These are phyloP conservation scores for Hylaea fasciaria DNA, from an alignment of 2,888 invertebrate genomes.

Conservation along the genomic window DNA sequence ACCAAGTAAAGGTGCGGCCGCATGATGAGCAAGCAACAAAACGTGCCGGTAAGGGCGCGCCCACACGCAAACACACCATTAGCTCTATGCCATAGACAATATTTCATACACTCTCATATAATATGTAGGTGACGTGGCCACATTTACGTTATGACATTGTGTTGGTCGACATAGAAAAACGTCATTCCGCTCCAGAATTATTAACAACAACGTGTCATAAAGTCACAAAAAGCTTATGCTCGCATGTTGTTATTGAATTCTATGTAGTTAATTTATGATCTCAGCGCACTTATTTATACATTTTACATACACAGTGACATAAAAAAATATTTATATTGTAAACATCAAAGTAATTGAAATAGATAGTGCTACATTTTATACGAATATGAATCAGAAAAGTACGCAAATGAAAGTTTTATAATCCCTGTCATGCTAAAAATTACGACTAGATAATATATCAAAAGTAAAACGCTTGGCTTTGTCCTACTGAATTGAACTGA, in stretches of 20 bases:
- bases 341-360: conserved; percentile 32
- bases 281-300: conserved; percentile 21
- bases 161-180: conserved; percentile 64
- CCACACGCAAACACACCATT: conserved; percentile 78
- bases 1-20: conserved; percentile 56
- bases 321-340: conserved; percentile 28
- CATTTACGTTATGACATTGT: conserved; percentile 72
- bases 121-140: conserved; percentile 74
- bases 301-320: conserved; percentile 8
- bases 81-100: conserved; percentile 61
- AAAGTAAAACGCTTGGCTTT: no score
- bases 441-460: not conserved
- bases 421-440: not conserved
- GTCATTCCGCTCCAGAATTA: conserved; percentile 44
- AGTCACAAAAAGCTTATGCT: conserved; percentile 35
- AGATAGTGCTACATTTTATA: conserved; percentile 2
- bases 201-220: conserved; percentile 48
- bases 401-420: not conserved
- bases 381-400: conserved; percentile 3
- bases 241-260: conserved; percentile 31
- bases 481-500: no score
- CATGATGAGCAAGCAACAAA: conserved; percentile 48
- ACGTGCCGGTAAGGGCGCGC: conserved; percentile 60
- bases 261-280: conserved; percentile 17
- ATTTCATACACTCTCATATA: conserved; percentile 75